Evolutionary conservation across 2,113 vertebrate genomes (phyloP), one percentile per base, ranked within the genome.

Genomic region (Sciurus niger): DNA sequence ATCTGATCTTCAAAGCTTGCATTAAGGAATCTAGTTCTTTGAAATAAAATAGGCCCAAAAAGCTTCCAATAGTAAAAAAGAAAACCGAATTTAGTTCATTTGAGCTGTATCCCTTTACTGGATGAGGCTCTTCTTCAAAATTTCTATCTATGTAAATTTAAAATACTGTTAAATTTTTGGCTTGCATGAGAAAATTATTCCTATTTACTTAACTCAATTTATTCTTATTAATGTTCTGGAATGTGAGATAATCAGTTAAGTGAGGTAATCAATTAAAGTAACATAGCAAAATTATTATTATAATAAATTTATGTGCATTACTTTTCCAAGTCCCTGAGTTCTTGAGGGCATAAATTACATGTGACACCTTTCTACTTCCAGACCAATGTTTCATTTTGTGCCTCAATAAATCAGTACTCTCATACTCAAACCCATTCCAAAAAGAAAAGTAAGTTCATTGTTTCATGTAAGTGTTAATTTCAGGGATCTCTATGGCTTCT

Each of bases 181-280:
- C 10, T 82, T 48, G 2, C 51, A 77, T 32, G 22, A 67, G 68
- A 28, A 28, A 76, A 89, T 46, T 30, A 73, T 1, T 80, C 14
- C 40, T 18, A 68, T 60, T 74, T 89, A 60, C 37, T 72, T 79
- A 70, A 83, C 51, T 40, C 17, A 68, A 24, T 90, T 13, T 73
- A 65, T 86, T 86, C 8, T 92, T 89, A 55, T 40, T 80, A 92
- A 74, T 77, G 20, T n/a, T 72, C 67, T 86, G 51, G 76, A 86
- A 72, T 72, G 18, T 85, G 73, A 89, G 3, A 4, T 53, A 82
- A 74, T 82, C 22, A 67, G 40, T 85, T 68, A 43, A 93, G 18
- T 74, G 73, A 89, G 32, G 5, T 63, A 46, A 80, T 65, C 48
- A 74, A 46, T 58, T 94, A 82, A 80, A 34, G 22, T 43, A 72